A percentile compares a stretch with the other conserved stretches of the same genome.
Evolutionary conservation across 2,888 invertebrate genomes (phyloP).

Genomic region (Mesorhabditis spiculigera): DNA sequence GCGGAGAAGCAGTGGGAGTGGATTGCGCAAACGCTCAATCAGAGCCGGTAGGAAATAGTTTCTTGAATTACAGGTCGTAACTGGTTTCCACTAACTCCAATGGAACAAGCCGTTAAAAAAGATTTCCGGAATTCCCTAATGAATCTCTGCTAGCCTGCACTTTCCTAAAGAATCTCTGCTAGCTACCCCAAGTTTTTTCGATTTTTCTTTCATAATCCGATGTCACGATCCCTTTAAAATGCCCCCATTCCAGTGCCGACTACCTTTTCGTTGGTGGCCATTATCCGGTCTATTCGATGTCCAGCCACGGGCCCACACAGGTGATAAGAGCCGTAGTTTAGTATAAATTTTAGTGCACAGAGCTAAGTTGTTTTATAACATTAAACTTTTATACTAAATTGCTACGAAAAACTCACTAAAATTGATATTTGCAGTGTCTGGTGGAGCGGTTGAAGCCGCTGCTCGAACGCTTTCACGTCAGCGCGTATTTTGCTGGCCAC

Average conservation of each 20-base stretch:
- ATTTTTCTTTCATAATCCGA: background rate
- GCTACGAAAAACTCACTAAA: background rate
- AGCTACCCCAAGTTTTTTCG: background rate
- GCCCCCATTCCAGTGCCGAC: conserved; percentile 58
- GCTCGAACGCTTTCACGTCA: conserved; percentile 61
- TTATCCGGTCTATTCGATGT: conserved; percentile 62
- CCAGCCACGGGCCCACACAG: conserved; percentile 62
- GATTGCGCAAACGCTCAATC: conserved; percentile 51
- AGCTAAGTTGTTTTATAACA: background rate
- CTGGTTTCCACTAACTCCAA: too few species aligned
- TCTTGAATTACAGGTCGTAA: background rate
- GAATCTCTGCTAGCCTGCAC: too few species aligned
- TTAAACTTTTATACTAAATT: background rate
- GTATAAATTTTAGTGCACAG: background rate
- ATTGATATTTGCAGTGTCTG: conserved; percentile 53
- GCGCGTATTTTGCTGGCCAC: conserved; percentile 63
- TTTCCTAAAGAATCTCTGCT: too few species aligned
- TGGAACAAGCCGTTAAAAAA: background rate
- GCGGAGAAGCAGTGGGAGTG: conserved; percentile 60
- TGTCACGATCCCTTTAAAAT: too few species aligned
- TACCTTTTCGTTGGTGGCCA: conserved; percentile 63
- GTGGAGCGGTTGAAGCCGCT: conserved; percentile 60
- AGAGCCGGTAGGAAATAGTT: background rate
- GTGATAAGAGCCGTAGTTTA: background rate
- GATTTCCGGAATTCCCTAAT: conserved; percentile 1